A percentile compares a stretch with the other conserved stretches of the same genome.
These are phyloP conservation scores for Aphelenchoides fujianensis DNA, from an alignment of 1,140 invertebrate genomes.

Conservation along the genomic window DNA sequence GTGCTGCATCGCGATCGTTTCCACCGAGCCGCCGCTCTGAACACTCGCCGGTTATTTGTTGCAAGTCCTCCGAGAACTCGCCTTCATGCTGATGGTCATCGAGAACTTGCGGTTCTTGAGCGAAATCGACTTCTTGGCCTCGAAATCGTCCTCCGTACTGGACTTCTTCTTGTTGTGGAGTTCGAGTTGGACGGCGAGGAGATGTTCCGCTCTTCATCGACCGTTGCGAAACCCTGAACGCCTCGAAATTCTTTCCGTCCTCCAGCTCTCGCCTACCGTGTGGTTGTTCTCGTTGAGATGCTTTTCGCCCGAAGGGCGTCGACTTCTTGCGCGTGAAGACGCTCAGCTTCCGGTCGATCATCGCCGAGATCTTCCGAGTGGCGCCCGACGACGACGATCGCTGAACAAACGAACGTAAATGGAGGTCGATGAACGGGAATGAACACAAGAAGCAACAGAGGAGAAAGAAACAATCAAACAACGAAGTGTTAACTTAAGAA, in stretches of 20 bases:
- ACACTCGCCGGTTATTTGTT: conserved; percentile 13
- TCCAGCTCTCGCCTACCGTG: conserved; percentile 23
- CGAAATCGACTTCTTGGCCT: conserved; percentile 46
- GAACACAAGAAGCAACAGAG: not conserved
- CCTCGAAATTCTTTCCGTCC: conserved; percentile 11
- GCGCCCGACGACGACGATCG: conserved; percentile 58
- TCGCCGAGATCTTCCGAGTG: conserved; percentile 61
- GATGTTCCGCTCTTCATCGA: conserved; percentile 49
- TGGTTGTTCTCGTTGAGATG: conserved; percentile 45
- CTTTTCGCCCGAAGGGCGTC: conserved; percentile 54
- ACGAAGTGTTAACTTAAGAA: conserved; percentile 1
- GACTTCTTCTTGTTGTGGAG: conserved; percentile 51
- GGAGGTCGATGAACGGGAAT: not conserved
- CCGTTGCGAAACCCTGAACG: conserved; percentile 26
- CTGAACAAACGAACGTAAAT: conserved; percentile 43
- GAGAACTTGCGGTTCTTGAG: conserved; percentile 49
- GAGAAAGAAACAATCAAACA: conserved; percentile 11
- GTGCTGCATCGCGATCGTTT: conserved; percentile 60
- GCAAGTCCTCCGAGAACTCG: conserved; percentile 19
- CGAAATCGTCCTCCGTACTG: conserved; percentile 37
- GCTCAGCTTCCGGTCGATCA: conserved; percentile 61
- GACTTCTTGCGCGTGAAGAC: conserved; percentile 62
- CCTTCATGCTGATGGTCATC: conserved; percentile 47
- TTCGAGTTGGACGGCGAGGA: conserved; percentile 55
- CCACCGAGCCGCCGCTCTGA: conserved; percentile 60